Base-by-base conservation (phyloP, 35 echinoderm and acorn worm species). In the Apostichopus californicus region DNA sequence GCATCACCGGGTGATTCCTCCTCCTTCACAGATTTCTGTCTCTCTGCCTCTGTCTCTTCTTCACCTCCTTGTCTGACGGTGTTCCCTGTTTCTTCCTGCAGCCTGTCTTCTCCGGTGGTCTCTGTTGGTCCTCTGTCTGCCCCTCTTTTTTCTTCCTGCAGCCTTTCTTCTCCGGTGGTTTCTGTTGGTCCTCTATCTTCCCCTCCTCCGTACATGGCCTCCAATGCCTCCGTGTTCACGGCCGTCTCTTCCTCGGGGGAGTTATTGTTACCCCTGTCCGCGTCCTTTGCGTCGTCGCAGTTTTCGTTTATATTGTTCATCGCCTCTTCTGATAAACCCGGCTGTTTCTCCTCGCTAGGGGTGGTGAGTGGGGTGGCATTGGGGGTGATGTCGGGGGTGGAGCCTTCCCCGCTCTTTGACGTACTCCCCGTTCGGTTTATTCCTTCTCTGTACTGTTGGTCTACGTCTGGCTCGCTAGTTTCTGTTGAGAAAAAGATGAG, bases 221-320 rank as follows among this genome's bases (percentile, higher is more conserved):
- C 86, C 64, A 89, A 28, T 34, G 86, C 82, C 83, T 93, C 83
- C 1, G 63, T 87, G 66, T 86, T 93, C 68, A 86, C 46, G 11
- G 92, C 58, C 54, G 71, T 87, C 92, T 87, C 65, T 5, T 55
- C 78, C 21, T 86, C 83, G 59, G 92, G 92, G 18, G 92, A 87
- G 8, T 84, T 87, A 57, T 71, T 86, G 21, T 84, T 88, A 71
- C 85, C 92, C 21, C 83, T 86, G 92, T 65, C 26, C 15, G 57
- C 57, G 59, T 79, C 25, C 73, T 78, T 57, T 55, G 70, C 52
- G 55, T 26, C 54, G 81, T 95, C 92, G 9, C 90, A 73, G 57
- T 92, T 95, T 81, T 86, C 91, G 86, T 87, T 95, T 15, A 82
- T 52, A 83, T 90, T 82, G 73, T 93, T 86, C 77, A 81, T 85